Base-by-base conservation (phyloP, 2,888 invertebrate species). In the Holacanthella duospinosa region DNA sequence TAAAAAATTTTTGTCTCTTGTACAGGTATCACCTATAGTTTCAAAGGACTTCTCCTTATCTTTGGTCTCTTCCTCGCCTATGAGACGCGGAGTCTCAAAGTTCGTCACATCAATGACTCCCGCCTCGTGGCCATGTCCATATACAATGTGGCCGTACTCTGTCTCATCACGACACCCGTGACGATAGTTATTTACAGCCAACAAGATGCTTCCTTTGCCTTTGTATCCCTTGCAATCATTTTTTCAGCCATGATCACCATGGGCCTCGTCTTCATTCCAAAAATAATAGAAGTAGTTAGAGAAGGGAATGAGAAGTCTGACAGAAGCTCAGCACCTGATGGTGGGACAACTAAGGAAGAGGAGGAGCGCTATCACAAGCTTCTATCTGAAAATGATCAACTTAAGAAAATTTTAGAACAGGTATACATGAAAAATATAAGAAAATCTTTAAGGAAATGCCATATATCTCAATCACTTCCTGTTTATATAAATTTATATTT, bases 101-200 rank as follows among this genome's bases (percentile, higher is more conserved):
- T 97, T 63, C 88, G 90, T 71, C 93, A 93, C 79, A 93, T 99
- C 76, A 99, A 99, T 79, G 99, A 99, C 80, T 94, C 95, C 0
- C 85, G 96, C 75, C 93, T 95, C 78, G 96, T 99, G 28, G 96
- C 95, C 71, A 94, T 99, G 93, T 93, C 95, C 76, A 97, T 99
- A 77, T 99, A 99, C 83, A 99, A 99, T 79, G 96, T 99, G 72
- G 96, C 96, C 69, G 93, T 99, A 48, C 82, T 99, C 61, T 96
- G 96, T 78, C 82, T 97, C 74, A 96, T 99, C 78, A 97, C 97
- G 9, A 96, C 93, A 25, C 97, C 99, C 0, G 96, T 99, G 64
- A 92, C 93, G 54, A 85, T 97, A 81, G 94, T 99, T 71, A 96
- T 99, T 74, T 89, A 92, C 68, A 92, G 92, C 72, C 96, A 99